A percentile compares a stretch with the other conserved stretches of the same genome.
Evolutionary conservation across 2,888 invertebrate genomes (phyloP).

Genomic region (Patella caerulea): DNA sequence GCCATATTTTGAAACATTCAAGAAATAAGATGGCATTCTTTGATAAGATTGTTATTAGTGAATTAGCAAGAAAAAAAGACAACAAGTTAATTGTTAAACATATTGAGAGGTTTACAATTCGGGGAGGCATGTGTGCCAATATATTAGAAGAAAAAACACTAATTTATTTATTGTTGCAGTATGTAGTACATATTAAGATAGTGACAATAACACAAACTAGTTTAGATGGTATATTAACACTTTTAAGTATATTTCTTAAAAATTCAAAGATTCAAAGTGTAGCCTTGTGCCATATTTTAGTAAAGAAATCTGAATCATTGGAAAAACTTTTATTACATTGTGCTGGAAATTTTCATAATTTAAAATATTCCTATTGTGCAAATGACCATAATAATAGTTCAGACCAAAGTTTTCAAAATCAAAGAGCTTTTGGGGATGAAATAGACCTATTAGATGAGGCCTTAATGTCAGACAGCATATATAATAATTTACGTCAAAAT

Average conservation of each 20-base stretch:
- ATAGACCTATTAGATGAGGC: neutral
- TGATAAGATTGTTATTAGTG: neutral
- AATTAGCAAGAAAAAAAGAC: neutral
- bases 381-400: neutral
- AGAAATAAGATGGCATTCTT: too few relatives aligned
- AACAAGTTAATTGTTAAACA: neutral
- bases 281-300: neutral
- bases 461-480: neutral
- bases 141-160: neutral
- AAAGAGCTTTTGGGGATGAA: neutral
- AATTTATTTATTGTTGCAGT: neutral
- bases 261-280: neutral
- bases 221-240: neutral
- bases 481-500: neutral
- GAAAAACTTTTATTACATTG: neutral
- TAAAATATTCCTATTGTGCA: neutral
- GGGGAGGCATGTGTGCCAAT: neutral
- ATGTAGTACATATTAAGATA: neutral
- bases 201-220: neutral
- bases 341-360: neutral
- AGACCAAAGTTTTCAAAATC: neutral
- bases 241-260: neutral
- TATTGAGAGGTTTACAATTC: neutral
- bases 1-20: too few relatives aligned
- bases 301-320: neutral